These are phyloP conservation scores for Sarcophaga rosellei DNA, from an alignment of 2,888 invertebrate species.

Conservation along the genomic window DNA sequence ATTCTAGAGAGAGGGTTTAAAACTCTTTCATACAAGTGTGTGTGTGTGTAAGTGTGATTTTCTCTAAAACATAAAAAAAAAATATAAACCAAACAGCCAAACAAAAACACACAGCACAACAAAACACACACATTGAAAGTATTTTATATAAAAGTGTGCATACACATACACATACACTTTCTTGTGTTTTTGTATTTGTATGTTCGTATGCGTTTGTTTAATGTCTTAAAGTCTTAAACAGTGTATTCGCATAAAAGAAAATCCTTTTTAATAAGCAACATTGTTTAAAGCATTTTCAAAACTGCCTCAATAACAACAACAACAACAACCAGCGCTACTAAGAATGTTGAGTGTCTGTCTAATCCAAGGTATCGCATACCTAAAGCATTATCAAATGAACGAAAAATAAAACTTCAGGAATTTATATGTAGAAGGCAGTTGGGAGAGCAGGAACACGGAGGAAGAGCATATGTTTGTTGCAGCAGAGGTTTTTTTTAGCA, in stretches of 20 bases:
- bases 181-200: not conserved
- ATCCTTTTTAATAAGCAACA: slow-evolving; percentile 61
- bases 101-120: not conserved
- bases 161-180: not conserved
- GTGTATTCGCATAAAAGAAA: slow-evolving; percentile 35
- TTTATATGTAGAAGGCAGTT: slow-evolving; percentile 36
- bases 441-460: slow-evolving; percentile 18
- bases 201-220: slow-evolving; percentile 7
- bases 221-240: slow-evolving; percentile 44
- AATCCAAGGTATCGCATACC: not conserved
- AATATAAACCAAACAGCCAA: slow-evolving; percentile 9
- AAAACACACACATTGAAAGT: not conserved
- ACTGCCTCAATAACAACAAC: slow-evolving; percentile 18
- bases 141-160: not conserved
- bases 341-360: not conserved
- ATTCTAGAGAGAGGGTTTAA: too few relatives aligned
- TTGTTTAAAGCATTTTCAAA: slow-evolving; percentile 41
- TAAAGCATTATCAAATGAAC: not conserved
- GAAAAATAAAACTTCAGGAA: not conserved
- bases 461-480: slow-evolving; percentile 4
- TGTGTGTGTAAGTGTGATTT: slow-evolving; percentile 31
- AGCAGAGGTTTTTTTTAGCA: not conserved
- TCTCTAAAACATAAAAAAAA: slow-evolving; percentile 35
- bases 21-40: not conserved
- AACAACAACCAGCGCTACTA: slow-evolving; percentile 19